A percentile compares a stretch with the other conserved stretches of the same genome.
Evolutionary conservation across 2,797 vertebrate species (phyloP).

Genomic region (Euthynnus affinis): DNA sequence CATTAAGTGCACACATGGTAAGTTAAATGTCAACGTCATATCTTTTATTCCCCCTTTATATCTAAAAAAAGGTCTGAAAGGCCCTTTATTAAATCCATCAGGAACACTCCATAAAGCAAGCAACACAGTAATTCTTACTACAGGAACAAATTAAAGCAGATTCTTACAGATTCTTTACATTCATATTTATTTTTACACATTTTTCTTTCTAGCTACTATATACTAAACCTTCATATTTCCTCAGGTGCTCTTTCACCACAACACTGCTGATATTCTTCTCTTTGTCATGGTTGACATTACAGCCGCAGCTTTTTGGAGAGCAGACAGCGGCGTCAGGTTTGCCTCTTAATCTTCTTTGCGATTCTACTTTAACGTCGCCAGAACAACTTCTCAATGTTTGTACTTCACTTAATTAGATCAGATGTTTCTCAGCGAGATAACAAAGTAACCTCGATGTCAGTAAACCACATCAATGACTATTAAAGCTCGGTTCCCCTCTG

Average conservation of each 20-base stretch:
- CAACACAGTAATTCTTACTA: background rate
- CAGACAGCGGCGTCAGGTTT: background rate
- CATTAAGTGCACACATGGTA: background rate
- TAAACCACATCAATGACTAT: slow-evolving; percentile 6
- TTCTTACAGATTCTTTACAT: background rate
- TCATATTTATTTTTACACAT: too few relatives aligned
- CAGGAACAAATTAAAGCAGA: slow-evolving; percentile 19
- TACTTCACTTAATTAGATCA: background rate
- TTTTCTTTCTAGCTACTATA: background rate
- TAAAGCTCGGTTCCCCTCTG: background rate
- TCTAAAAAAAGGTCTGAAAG: background rate
- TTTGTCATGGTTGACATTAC: slow-evolving; percentile 14
- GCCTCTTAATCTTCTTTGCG: too few relatives aligned
- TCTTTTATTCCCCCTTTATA: background rate
- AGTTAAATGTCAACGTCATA: too few relatives aligned
- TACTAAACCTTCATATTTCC: background rate
- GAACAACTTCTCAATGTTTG: background rate
- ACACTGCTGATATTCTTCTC: background rate
- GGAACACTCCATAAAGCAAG: background rate
- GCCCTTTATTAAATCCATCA: background rate
- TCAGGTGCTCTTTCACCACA: background rate
- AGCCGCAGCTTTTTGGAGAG: slow-evolving; percentile 1
- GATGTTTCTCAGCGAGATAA: background rate
- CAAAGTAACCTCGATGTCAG: background rate
- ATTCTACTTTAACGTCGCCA: background rate